Evolutionary conservation across 1,140 invertebrate species (phyloP).

Genomic region (Calephelis nemesis): DNA sequence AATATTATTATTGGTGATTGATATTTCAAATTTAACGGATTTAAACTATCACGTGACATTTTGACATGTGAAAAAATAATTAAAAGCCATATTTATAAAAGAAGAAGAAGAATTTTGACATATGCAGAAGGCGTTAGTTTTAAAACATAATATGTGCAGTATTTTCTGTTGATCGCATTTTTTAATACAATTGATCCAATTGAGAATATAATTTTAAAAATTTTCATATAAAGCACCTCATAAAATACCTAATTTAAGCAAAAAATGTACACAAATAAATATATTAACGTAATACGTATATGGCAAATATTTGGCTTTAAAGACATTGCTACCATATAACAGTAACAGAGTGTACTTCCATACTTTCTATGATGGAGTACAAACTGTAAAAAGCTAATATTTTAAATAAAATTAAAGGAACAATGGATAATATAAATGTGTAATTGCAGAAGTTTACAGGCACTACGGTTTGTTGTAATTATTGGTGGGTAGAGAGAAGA

Average conservation of each 20-base stretch:
- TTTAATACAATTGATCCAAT: neutral
- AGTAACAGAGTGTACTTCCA: slow-evolving; percentile 14
- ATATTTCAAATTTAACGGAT: too few relatives aligned
- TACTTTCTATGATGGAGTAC: neutral
- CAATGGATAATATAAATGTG: slow-evolving; percentile 12
- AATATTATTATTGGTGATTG: neutral
- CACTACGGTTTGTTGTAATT: slow-evolving; percentile 9
- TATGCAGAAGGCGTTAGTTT: slow-evolving; percentile 1
- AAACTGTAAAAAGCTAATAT: slow-evolving; percentile 11
- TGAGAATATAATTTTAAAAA: slow-evolving; percentile 36
- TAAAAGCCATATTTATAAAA: too few relatives aligned
- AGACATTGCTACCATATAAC: slow-evolving; percentile 43
- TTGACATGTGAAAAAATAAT: slow-evolving; percentile 31
- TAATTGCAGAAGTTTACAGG: slow-evolving; percentile 10
- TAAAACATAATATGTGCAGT: too few relatives aligned
- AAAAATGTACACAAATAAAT: slow-evolving; percentile 9
- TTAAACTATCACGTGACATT: too few relatives aligned
- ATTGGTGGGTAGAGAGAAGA: neutral
- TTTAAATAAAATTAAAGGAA: slow-evolving; percentile 20
- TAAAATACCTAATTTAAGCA: slow-evolving; percentile 13
- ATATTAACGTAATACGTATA: slow-evolving; percentile 54
- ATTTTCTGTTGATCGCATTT: too few relatives aligned
- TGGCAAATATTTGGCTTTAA: slow-evolving; percentile 78
- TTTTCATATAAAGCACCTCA: slow-evolving; percentile 4
- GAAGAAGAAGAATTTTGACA: slow-evolving; percentile 17